Evolutionary conservation across 2,113 vertebrate genomes (phyloP).

Genomic region (Caranx melampygus): DNA sequence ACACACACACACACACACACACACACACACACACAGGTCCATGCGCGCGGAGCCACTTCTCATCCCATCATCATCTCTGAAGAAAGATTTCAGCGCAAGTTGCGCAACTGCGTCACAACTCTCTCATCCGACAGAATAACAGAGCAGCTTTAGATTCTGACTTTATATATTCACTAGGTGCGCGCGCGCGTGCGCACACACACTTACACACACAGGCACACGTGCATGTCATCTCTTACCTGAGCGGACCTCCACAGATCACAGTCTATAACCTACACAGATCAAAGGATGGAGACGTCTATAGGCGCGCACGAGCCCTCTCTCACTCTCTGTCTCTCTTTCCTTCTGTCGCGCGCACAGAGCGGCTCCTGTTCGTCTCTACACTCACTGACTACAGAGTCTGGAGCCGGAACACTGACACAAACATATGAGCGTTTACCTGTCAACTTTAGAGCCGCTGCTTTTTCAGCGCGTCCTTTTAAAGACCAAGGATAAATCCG

Average conservation of each 20-base stretch:
- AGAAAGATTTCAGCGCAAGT: neutral
- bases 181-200: neutral
- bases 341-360: neutral
- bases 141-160: neutral
- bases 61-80: fast-evolving
- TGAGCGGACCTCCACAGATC: conserved; percentile 43
- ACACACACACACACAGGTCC: too few species aligned
- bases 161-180: neutral
- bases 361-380: neutral
- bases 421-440: conserved; percentile 28
- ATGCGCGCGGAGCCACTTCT: too few species aligned
- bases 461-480: conserved; percentile 67
- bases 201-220: neutral
- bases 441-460: conserved; percentile 27
- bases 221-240: conserved; percentile 62
- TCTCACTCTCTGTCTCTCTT: neutral
- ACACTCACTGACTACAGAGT: neutral
- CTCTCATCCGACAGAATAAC: fast-evolving
- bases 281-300: conserved; percentile 15
- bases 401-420: too few species aligned
- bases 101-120: conserved; percentile 56
- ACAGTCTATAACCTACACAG: neutral
- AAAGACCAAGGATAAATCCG: conserved; percentile 56
- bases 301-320: neutral
- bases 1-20: too few species aligned